Evolutionary conservation across 2,113 vertebrate genomes (phyloP).

Genomic region (Galbula dea): DNA sequence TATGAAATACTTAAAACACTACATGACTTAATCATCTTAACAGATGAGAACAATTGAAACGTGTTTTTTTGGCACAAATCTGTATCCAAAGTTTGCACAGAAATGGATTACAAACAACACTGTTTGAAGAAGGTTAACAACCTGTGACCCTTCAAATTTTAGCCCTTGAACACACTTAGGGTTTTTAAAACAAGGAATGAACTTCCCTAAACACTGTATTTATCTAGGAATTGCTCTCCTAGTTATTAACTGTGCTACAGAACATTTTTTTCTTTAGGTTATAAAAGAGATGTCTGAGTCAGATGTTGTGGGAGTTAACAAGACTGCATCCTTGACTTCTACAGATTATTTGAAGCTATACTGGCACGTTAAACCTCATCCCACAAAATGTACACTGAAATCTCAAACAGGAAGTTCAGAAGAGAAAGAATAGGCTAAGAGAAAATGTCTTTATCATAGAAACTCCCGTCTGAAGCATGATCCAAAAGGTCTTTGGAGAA

Average conservation of each 20-base stretch:
- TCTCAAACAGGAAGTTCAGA: neutral
- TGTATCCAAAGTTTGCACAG: neutral
- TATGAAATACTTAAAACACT: neutral
- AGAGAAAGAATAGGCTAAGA: neutral
- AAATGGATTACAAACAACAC: neutral
- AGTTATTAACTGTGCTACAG: neutral
- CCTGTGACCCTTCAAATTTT: neutral
- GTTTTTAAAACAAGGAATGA: neutral
- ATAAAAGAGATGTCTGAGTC: conserved; percentile 22
- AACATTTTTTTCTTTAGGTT: conserved; percentile 10
- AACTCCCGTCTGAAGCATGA: neutral
- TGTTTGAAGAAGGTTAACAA: neutral
- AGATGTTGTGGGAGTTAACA: conserved; percentile 26
- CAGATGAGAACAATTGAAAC: neutral
- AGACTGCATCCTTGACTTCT: neutral
- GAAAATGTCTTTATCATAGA: neutral
- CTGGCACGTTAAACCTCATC: neutral
- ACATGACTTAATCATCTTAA: neutral
- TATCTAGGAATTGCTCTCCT: neutral
- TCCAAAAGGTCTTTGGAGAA: neutral
- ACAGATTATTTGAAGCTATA: neutral
- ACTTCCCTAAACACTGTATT: neutral
- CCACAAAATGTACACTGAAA: neutral
- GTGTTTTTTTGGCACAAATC: neutral
- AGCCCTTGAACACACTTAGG: neutral